Percentiles rank a stretch among this genome's conserved stretches.
Evolutionary conservation across 2,888 invertebrate genomes (phyloP).

Genomic region (Tachystola acroxantha): DNA sequence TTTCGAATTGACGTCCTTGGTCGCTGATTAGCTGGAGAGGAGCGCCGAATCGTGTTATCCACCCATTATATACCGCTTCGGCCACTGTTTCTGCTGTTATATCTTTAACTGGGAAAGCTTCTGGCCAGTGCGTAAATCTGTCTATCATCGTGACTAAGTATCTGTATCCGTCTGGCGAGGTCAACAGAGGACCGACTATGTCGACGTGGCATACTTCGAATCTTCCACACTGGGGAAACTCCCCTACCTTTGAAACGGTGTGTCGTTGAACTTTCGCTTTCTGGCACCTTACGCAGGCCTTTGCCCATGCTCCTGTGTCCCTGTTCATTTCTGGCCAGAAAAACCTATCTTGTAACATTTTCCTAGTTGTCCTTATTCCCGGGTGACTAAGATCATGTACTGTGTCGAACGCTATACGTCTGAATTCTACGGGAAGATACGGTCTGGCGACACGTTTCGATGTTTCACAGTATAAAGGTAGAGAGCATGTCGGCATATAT

Average conservation of each 20-base stretch:
- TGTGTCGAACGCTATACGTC: conserved; percentile 5
- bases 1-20: conserved; percentile 22
- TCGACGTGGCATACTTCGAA: neutral
- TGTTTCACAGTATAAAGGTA: conserved; percentile 4
- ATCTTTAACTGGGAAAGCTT: conserved; percentile 24
- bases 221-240: neutral
- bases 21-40: conserved; percentile 15
- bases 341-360: conserved; percentile 6
- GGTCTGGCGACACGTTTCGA: conserved; percentile 7
- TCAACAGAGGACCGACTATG: conserved; percentile 8
- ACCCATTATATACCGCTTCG: conserved; percentile 16
- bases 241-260: neutral
- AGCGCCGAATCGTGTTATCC: conserved; percentile 22
- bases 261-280: conserved; percentile 1
- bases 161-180: conserved; percentile 3
- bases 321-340: conserved; percentile 11
- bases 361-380: conserved; percentile 8
- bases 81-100: conserved; percentile 28
- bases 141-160: conserved; percentile 19
- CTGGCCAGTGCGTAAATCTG: conserved; percentile 24
- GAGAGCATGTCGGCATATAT: conserved; percentile 1
- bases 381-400: conserved; percentile 13
- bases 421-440: conserved; percentile 4
- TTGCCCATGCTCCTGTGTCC: conserved; percentile 7
- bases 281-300: conserved; percentile 7